Percentiles rank a stretch among this genome's conserved stretches.
Conservation (phyloP, 2,888 invertebrate genomes). For the Keiferia lycopersicella region DNA sequence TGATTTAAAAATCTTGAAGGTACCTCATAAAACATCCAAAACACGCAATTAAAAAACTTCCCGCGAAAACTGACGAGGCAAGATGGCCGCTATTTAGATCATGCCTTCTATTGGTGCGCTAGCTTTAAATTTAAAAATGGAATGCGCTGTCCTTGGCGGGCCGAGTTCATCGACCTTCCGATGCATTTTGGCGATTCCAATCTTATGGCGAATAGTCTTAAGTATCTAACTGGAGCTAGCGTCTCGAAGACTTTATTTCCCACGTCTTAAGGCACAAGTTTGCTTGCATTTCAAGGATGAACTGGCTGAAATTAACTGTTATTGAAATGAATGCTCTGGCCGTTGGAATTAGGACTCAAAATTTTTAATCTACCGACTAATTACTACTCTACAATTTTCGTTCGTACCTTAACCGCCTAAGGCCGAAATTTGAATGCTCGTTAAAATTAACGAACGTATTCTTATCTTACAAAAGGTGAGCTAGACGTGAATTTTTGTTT, state of each 20-base stretch:
- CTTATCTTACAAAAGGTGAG: constrained; percentile 30
- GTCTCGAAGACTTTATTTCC: constrained; percentile 45
- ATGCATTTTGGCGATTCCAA: constrained; percentile 78
- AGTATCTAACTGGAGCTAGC: constrained; percentile 42
- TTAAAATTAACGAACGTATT: constrained; percentile 22
- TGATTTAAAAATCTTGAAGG: constrained; percentile 1
- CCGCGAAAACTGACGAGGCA: constrained; percentile 71
- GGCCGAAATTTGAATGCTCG: constrained; percentile 12
- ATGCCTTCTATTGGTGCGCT: constrained; percentile 78
- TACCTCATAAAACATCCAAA: constrained; percentile 46
- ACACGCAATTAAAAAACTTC: constrained; percentile 60
- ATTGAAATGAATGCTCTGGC: constrained; percentile 54
- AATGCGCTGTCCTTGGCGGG: constrained; percentile 80
- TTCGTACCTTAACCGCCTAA: constrained; percentile 14
- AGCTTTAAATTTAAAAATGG: constrained; percentile 79
- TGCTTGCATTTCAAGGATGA: constrained; percentile 41
- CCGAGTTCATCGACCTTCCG: constrained; percentile 76
- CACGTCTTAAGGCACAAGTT: constrained; percentile 48
- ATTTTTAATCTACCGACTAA: constrained; percentile 30
- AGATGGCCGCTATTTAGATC: constrained; percentile 80
- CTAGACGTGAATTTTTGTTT: constrained; percentile 28
- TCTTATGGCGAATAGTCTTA: constrained; percentile 55
- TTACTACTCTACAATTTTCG: constrained; percentile 10
- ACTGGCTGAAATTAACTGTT: constrained; percentile 45
- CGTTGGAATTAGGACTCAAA: constrained; percentile 49